Evolutionary conservation across 2,888 invertebrate genomes (phyloP), one percentile per base, ranked within the genome.

Genomic region (Galerucella nymphaeae): DNA sequence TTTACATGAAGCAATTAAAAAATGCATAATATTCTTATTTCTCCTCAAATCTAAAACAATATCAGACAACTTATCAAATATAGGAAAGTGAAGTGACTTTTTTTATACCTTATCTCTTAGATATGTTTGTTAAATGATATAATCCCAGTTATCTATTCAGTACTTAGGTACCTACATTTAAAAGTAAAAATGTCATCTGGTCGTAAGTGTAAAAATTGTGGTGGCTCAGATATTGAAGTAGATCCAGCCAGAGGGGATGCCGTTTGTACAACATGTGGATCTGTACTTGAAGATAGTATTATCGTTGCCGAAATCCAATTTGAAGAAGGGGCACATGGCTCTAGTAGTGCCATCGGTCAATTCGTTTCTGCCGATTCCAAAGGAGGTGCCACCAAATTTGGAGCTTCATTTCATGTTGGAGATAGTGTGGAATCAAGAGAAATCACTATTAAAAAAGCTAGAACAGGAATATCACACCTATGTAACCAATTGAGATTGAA

Each of bases 221-320:
- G 95, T 14, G 94, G 95, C 53, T 93, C 95, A 6, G 96, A 97
- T 76, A 96, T 99, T 75, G 98, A 99, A 87, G 95, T 94, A 74
- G 99, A 99, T 86, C 94, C 96, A 73, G 93, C 95, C 23, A 91
- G 98, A 82, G 99, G 98, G 48, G 97, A 98, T 90, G 94, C 95
- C 11, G 97, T 98, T 1, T 99, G 99, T 86, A 98, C 96, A 38
- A 93, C 93, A 83, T 99, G 99, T 88, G 99, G 99, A 38, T 93
- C 95, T 9, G 99, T 99, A 1, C 88, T 99, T 16, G 98, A 99
- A 85, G 97, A 98, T 83, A 96, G 95, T 82, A 93, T 97, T 69
- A 99, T 99, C 83, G 98, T 99, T 30, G 95, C 96, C 2, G 98
- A 99, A 86, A 93, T 98, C 30, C 96, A 97, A 86, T 99, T 98